phyloP scores from a whole-genome alignment of 1,140 invertebrate species.

The Camponotus pennsylvanicus region DNA sequence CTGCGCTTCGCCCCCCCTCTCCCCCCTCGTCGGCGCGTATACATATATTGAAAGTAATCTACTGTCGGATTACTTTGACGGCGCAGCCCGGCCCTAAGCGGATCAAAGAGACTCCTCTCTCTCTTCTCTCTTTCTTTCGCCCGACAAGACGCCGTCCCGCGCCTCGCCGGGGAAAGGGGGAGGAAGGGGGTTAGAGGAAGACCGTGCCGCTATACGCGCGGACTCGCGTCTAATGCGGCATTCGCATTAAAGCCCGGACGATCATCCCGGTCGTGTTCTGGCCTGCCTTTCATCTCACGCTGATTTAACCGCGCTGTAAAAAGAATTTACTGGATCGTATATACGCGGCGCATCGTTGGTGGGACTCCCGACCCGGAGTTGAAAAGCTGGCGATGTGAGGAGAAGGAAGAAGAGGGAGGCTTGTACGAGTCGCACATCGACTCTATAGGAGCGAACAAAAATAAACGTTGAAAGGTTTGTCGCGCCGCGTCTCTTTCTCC shows the following conservation, averaged over 20 bases:
- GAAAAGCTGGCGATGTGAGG: conserved; percentile 31
- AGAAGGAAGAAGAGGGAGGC: not conserved
- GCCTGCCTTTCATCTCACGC: conserved; percentile 73
- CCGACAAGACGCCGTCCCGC: conserved; percentile 31
- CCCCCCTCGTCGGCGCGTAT: conserved; percentile 50
- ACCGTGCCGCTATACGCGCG: conserved; percentile 44
- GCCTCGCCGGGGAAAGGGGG: not conserved
- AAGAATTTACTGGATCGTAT: conserved; percentile 74
- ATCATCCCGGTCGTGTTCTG: conserved; percentile 64
- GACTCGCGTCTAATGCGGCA: conserved; percentile 71
- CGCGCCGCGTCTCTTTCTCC: conserved; percentile 41
- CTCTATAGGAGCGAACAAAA: conserved; percentile 68
- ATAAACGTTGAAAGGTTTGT: conserved; percentile 68
- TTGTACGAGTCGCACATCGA: conserved; percentile 49
- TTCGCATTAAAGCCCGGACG: conserved; percentile 68
- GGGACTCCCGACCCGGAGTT: conserved; percentile 35
- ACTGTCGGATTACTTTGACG: conserved; percentile 78
- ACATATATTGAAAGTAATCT: conserved; percentile 75
- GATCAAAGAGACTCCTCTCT: conserved; percentile 69
- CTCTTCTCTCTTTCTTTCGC: conserved; percentile 3
- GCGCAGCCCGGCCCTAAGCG: conserved; percentile 70
- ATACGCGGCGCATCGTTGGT: conserved; percentile 54
- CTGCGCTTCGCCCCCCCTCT: not conserved
- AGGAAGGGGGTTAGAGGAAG: conserved; percentile 21
- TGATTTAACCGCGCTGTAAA: conserved; percentile 75